Conservation (phyloP, 2,797 vertebrate species). For the Trichosurus vulpecula region DNA sequence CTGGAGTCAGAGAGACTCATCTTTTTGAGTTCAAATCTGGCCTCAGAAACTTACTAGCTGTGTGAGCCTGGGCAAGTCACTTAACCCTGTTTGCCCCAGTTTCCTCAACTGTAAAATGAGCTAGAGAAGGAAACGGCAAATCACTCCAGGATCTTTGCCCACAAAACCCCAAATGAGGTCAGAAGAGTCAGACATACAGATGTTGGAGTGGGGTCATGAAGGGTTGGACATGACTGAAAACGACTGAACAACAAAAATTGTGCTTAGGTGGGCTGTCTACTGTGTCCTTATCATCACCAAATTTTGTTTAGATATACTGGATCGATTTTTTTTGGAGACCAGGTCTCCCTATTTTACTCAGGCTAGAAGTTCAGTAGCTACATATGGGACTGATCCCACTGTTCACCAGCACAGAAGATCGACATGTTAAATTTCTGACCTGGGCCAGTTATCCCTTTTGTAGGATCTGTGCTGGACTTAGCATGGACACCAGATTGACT, state of each 20-base stretch:
- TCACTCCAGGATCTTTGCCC: no score
- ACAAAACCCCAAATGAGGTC: no score
- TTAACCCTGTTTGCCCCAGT: no score
- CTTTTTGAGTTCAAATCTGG: not conserved
- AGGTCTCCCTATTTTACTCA: not conserved
- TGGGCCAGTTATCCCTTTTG: not conserved
- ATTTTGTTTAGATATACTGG: not conserved
- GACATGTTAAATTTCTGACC: not conserved
- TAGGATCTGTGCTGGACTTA: not conserved
- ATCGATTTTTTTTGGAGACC: not conserved
- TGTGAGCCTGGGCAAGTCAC: not conserved
- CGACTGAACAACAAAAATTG: no score
- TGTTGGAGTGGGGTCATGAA: no score
- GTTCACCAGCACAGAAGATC: not conserved
- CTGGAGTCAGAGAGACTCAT: not conserved
- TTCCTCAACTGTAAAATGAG: no score
- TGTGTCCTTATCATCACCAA: not conserved
- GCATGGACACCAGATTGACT: not conserved
- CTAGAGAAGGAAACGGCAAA: no score
- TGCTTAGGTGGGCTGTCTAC: not conserved
- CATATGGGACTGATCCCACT: not conserved
- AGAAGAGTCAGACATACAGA: no score
- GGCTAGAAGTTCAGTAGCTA: not conserved
- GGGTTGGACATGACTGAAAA: no score
- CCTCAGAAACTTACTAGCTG: not conserved